phyloP scores from a whole-genome alignment of 2,113 vertebrate species.

The Pygoscelis adeliae region DNA sequence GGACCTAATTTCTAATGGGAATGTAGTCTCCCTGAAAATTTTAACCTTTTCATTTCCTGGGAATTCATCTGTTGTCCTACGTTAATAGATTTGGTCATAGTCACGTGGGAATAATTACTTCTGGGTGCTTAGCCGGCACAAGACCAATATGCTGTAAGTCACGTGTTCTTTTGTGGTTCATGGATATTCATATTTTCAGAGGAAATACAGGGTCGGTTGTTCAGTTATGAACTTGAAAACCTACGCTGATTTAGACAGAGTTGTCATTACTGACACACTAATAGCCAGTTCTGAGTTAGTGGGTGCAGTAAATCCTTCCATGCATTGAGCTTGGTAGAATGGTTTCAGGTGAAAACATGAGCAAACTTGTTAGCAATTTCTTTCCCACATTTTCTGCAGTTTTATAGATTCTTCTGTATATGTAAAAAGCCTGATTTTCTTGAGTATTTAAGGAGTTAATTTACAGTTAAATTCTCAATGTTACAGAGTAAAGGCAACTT shows the following conservation, averaged over 20 bases:
- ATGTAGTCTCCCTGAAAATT: not conserved
- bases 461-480: not conserved
- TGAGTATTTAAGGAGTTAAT: not conserved
- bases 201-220: not conserved
- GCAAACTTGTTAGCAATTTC: not conserved
- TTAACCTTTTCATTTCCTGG: not conserved
- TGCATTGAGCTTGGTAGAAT: not conserved
- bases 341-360: slow-evolving; percentile 7
- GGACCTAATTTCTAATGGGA: not conserved
- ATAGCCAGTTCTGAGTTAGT: not conserved
- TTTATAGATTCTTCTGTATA: not conserved
- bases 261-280: not conserved
- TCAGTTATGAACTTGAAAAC: not conserved
- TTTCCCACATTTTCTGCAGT: not conserved
- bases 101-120: not conserved
- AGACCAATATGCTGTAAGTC: fast-evolving
- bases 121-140: fast-evolving
- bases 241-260: not conserved
- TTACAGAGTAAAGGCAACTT: not conserved
- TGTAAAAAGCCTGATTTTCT: not conserved
- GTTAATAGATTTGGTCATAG: not conserved
- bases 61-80: not conserved
- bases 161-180: not conserved
- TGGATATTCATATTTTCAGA: not conserved
- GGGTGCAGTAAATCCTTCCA: slow-evolving; percentile 1